Base-by-base conservation (phyloP, 2,113 vertebrate genomes). In the Neolamprologus modestus region DNA sequence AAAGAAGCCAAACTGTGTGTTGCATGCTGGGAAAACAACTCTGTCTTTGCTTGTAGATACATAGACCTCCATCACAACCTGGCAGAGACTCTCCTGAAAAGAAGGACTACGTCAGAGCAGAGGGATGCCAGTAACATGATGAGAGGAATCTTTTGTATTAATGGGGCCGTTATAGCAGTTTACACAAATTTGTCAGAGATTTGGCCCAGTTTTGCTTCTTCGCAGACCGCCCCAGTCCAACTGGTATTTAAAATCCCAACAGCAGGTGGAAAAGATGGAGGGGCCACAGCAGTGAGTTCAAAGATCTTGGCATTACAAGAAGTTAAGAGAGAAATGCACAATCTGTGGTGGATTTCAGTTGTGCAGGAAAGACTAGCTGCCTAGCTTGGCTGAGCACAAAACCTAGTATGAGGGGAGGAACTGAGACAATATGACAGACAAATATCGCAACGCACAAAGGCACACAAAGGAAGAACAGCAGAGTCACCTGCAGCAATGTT, bases 61-160 rank as follows among this genome's bases (percentile, higher is more conserved):
- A 79, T 81, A 80, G n/a, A 91, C 88, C 89, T 93, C 93, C 92
- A 92, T 95, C 80, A 26, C 73, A 84, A 85, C 53, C 91, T 95
- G 91, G 91, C 92, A 92, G 14, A 80, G 26, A 79, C 52, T 85
- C 78, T 83, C 82, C 78, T 37, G 63, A 87, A 81, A 90, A 89
- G 84, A 82, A 91, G 80, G 88, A 80, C 83, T 50, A 87, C 88
- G 78, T 94, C 93, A 94, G 37, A 88, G 87, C 37, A 19, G 45
- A 85, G 83, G 86, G 91, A 88, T 55, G 87, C 85, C 91, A 91
- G 82, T 50, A 85, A 85, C 88, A 92, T 88, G 59, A 57, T 88
- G 85, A 88, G 54, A 85, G 50, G 86, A 82, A 55, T 53, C 42
- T 90, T 89, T 83, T 82, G 61, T 82, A 26, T 86, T 84, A 81